Evolutionary conservation across 2,888 invertebrate species (phyloP).

Genomic region (Dinocampus coccinellae): DNA sequence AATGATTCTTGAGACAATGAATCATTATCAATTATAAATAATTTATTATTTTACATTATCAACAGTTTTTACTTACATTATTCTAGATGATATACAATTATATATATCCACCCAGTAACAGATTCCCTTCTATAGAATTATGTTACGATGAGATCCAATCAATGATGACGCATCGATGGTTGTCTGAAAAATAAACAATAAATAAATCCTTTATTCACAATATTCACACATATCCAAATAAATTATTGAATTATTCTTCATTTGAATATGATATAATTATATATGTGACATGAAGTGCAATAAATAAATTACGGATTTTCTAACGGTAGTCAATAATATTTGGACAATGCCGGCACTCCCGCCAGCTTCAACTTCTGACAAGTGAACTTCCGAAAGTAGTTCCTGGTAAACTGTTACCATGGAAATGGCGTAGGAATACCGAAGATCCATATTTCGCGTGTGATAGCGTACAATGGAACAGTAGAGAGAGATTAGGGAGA

Average conservation of each 20-base stretch:
- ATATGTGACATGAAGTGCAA: background rate
- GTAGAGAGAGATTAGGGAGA: background rate
- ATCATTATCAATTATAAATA: background rate
- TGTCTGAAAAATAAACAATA: conserved; percentile 6
- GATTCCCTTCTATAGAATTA: conserved; percentile 29
- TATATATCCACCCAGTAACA: conserved; percentile 37
- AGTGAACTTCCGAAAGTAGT: conserved; percentile 63
- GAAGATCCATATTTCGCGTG: conserved; percentile 36
- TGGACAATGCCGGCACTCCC: conserved; percentile 43
- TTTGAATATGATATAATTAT: background rate
- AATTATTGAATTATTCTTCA: background rate
- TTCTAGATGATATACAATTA: conserved; percentile 38
- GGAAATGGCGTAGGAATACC: conserved; percentile 50
- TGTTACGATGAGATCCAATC: conserved; percentile 7
- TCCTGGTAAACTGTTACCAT: conserved; percentile 58
- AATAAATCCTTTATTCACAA: background rate
- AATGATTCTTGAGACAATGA: background rate
- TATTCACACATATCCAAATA: background rate
- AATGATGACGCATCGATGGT: conserved; percentile 21
- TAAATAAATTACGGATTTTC: background rate
- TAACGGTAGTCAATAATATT: conserved; percentile 6
- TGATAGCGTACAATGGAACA: background rate
- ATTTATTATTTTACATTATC: conserved; percentile 12
- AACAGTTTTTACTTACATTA: conserved; percentile 53
- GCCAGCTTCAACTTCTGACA: conserved; percentile 52